phyloP scores from a whole-genome alignment of 1,140 invertebrate genomes.

The Neelides sp. region DNA sequence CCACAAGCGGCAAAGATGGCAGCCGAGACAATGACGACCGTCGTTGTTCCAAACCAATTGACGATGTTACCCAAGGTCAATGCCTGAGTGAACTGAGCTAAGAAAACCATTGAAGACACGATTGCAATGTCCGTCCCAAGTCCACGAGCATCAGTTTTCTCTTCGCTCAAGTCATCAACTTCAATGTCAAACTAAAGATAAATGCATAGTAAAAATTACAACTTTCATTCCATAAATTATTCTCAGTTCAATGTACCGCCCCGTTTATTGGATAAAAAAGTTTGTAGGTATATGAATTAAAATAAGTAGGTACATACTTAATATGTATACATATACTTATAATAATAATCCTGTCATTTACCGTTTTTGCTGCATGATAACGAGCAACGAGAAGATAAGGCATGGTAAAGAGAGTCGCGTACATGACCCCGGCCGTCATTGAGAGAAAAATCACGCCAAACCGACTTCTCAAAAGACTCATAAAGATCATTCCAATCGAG shows the following conservation, averaged over 20 bases:
- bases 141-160: slow-evolving; percentile 50
- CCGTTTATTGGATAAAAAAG: too few relatives aligned
- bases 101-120: slow-evolving; percentile 87
- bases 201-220: too few relatives aligned
- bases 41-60: slow-evolving; percentile 57
- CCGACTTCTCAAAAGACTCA: slow-evolving; percentile 63
- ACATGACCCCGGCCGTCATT: slow-evolving; percentile 87
- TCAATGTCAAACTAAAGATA: slow-evolving; percentile 27
- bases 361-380: slow-evolving; percentile 75
- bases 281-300: too few relatives aligned
- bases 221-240: too few relatives aligned
- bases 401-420: slow-evolving; percentile 94
- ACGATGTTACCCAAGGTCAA: slow-evolving; percentile 75
- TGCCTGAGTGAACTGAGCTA: slow-evolving; percentile 82
- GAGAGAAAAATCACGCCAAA: slow-evolving; percentile 76
- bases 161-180: slow-evolving; percentile 13
- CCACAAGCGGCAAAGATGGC: slow-evolving; percentile 71
- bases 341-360: slow-evolving; percentile 39
- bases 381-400: slow-evolving; percentile 85
- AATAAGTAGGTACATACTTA: too few relatives aligned
- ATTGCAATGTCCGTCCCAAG: slow-evolving; percentile 86
- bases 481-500: slow-evolving; percentile 71
- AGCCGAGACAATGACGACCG: slow-evolving; percentile 63
- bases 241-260: too few relatives aligned
- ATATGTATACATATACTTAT: background rate